Conservation (phyloP, 2,797 vertebrate genomes). For the Decapterus maruadsi region DNA sequence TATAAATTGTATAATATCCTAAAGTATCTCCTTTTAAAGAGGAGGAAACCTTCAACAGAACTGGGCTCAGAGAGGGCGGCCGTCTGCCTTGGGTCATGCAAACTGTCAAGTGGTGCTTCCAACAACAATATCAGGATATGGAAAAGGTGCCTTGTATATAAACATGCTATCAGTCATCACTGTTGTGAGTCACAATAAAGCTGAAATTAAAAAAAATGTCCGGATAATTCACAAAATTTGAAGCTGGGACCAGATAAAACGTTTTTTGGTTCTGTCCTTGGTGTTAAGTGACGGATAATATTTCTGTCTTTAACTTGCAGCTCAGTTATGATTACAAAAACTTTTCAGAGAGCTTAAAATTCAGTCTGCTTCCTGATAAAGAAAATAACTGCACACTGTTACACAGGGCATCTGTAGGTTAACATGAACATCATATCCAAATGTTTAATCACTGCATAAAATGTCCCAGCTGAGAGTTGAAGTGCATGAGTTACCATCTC, state of each 20-base stretch:
- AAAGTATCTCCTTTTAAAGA: too few relatives aligned
- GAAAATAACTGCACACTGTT: not conserved
- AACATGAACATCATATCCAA: not conserved
- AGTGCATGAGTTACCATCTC: conserved; percentile 7
- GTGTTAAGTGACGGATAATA: not conserved
- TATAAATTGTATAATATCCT: too few relatives aligned
- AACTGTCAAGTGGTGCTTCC: too few relatives aligned
- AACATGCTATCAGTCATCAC: too few relatives aligned
- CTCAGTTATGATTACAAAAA: not conserved
- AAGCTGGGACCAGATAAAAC: not conserved
- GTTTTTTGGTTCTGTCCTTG: not conserved
- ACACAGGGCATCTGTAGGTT: conserved; percentile 5
- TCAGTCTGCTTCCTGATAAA: not conserved
- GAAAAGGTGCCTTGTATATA: too few relatives aligned
- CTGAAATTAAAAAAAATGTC: not conserved
- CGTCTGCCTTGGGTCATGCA: too few relatives aligned
- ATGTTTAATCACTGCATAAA: not conserved
- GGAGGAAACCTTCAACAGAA: too few relatives aligned
- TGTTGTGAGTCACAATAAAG: not conserved
- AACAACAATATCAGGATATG: too few relatives aligned
- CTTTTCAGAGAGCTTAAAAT: not conserved
- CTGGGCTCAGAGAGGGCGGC: too few relatives aligned
- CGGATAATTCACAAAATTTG: too few relatives aligned
- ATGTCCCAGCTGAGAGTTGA: not conserved
- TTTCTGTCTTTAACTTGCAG: not conserved